phyloP scores from a whole-genome alignment of 2,797 vertebrate species.

The Margarornis squamiger region DNA sequence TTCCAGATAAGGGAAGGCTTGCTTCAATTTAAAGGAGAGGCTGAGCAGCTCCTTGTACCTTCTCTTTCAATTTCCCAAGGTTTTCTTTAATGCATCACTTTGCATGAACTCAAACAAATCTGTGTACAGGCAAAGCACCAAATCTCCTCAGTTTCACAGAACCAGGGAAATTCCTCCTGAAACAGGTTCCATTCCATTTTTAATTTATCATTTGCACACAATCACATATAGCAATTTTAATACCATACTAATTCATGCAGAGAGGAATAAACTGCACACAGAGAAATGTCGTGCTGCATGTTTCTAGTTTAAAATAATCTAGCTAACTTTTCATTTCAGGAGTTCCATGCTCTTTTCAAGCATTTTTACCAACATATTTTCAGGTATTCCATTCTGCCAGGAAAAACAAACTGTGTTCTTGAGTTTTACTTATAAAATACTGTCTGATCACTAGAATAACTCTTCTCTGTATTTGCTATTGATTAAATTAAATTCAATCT shows the following conservation, averaged over 20 bases:
- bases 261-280: not conserved
- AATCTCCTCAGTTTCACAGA: not conserved
- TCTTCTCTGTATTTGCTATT: not conserved
- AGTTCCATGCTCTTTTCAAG: not conserved
- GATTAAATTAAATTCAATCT: not conserved
- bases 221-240: not conserved
- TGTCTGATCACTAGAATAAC: not conserved
- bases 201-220: not conserved
- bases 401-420: not conserved
- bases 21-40: not conserved
- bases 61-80: not conserved
- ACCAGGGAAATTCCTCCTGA: not conserved
- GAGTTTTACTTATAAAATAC: not conserved
- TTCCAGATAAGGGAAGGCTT: not conserved
- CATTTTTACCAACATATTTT: not conserved
- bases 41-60: not conserved
- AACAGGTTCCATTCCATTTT: not conserved
- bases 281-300: not conserved
- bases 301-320: not conserved
- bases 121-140: not conserved
- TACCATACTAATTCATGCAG: not conserved
- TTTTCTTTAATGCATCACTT: not conserved
- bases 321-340: not conserved
- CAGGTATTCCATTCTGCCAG: not conserved
- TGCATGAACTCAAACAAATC: not conserved